A percentile compares a stretch with the other conserved stretches of the same genome.
phyloP scores from a whole-genome alignment of 2,888 invertebrate species.

The Lypha dubia region DNA sequence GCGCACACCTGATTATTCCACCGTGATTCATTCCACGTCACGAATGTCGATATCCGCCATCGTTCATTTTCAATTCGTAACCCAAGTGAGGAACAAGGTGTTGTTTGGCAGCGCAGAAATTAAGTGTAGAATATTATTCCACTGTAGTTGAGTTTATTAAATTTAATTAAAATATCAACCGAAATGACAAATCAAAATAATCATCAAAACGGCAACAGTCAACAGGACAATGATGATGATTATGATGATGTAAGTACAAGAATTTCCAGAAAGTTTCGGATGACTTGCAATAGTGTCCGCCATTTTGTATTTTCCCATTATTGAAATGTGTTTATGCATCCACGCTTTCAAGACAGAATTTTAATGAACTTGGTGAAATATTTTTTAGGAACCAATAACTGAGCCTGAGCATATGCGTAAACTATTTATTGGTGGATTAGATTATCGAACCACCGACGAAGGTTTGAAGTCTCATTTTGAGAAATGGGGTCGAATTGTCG shows the following conservation, averaged over 20 bases:
- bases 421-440: constrained; percentile 96
- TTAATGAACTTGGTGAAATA: neutral
- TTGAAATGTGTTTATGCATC: constrained; percentile 41
- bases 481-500: constrained; percentile 98
- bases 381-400: constrained; percentile 77
- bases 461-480: constrained; percentile 96
- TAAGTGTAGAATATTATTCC: neutral
- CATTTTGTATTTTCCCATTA: constrained; percentile 67
- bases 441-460: constrained; percentile 96
- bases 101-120: no score
- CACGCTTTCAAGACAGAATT: constrained; percentile 2
- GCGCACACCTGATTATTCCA: no score
- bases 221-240: constrained; percentile 68
- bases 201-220: constrained; percentile 68
- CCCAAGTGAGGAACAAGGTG: constrained; percentile 13
- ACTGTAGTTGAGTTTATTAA: neutral
- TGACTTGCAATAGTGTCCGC: constrained; percentile 50
- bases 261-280: constrained; percentile 48
- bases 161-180: neutral
- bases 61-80: neutral
- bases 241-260: constrained; percentile 72
- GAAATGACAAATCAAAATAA: constrained; percentile 69
- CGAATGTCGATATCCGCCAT: neutral
- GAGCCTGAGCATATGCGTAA: constrained; percentile 91
- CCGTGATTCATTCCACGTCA: no score